Percentiles rank a stretch among this genome's conserved stretches.
phyloP scores from a whole-genome alignment of 2,888 invertebrate genomes.

The Candidula unifasciata region DNA sequence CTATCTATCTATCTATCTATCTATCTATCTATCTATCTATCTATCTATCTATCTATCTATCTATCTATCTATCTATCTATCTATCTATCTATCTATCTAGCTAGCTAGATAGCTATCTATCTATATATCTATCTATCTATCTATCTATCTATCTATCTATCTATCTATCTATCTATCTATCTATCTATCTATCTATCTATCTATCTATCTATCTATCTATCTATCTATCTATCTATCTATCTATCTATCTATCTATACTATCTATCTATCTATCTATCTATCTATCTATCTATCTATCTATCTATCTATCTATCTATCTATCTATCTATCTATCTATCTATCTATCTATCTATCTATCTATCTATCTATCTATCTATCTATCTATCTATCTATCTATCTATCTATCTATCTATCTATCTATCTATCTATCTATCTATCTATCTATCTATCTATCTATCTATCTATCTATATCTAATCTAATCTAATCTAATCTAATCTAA shows the following conservation, averaged over 20 bases:
- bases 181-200: not conserved
- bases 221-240: not conserved
- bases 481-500: too few relatives aligned
- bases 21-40: not conserved
- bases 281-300: not conserved
- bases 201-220: not conserved
- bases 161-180: not conserved
- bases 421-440: too few relatives aligned
- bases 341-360: too few relatives aligned
- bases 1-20: not conserved
- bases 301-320: too few relatives aligned
- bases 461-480: too few relatives aligned
- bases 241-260: not conserved
- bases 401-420: too few relatives aligned
- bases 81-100: not conserved
- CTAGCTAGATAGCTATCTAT: not conserved
- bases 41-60: not conserved
- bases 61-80: not conserved
- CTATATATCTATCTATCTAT: not conserved
- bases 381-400: too few relatives aligned
- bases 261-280: not conserved
- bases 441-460: too few relatives aligned
- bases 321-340: too few relatives aligned
- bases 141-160: not conserved
- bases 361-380: too few relatives aligned